These are phyloP conservation scores for Allobates femoralis DNA, from an alignment of 2,797 vertebrate species.

Conservation along the genomic window DNA sequence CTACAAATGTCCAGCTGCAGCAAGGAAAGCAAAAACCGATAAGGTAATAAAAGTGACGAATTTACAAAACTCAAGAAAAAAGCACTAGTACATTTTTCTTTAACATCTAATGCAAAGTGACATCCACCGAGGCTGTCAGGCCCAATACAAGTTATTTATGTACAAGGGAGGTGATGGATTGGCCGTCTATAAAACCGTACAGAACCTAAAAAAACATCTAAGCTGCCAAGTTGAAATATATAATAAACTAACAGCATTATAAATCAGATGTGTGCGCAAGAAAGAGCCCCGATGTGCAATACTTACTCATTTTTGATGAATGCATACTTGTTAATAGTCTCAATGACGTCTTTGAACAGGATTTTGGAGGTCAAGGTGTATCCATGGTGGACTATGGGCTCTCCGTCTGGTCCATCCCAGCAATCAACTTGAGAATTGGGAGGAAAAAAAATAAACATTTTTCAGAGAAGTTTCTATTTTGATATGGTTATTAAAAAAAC, in stretches of 20 bases:
- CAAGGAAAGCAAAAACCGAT: neutral
- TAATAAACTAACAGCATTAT: neutral
- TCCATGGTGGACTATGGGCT: constrained; percentile 96
- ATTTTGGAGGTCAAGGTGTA: constrained; percentile 99
- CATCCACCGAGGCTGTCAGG: neutral
- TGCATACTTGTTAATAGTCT: constrained; percentile 98
- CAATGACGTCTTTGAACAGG: constrained; percentile 95
- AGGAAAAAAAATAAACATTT: neutral
- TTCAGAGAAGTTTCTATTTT: neutral
- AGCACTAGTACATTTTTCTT: neutral
- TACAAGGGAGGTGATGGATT: neutral
- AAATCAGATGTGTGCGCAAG: neutral
- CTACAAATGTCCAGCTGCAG: no score
- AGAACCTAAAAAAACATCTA: neutral
- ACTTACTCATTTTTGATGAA: constrained; percentile 92
- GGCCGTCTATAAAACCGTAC: neutral
- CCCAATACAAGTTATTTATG: neutral
- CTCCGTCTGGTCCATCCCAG: constrained; percentile 96
- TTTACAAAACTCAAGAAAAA: neutral
- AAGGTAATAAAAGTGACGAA: neutral
- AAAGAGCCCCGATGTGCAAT: neutral
- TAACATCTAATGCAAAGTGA: neutral
- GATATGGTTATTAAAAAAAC: neutral
- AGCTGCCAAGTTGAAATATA: neutral
- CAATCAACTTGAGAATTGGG: constrained; percentile 86